These are phyloP conservation scores for Numida meleagris DNA, from an alignment of 2,113 vertebrate species.

Conservation along the genomic window DNA sequence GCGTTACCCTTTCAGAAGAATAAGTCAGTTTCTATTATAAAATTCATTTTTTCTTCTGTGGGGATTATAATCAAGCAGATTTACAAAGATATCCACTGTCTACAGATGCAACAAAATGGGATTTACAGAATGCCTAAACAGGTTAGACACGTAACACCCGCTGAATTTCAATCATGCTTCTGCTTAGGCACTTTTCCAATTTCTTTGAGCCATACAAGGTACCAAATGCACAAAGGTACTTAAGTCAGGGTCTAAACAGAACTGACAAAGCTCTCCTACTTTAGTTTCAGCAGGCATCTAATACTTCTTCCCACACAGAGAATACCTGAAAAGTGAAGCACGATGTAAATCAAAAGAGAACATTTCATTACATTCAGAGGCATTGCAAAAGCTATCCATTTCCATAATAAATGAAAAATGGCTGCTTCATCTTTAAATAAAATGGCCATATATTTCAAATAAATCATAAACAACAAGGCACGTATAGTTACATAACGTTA, in stretches of 20 bases:
- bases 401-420: neutral
- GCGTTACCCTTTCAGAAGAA: neutral
- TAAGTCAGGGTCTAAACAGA: neutral
- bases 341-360: neutral
- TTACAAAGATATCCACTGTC: neutral
- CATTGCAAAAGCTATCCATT: neutral
- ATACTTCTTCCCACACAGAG: neutral
- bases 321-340: neutral
- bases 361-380: neutral
- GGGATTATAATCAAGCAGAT: neutral
- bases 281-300: neutral
- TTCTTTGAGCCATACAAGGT: slow-evolving; percentile 24
- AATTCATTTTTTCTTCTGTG: neutral
- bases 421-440: neutral
- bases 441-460: neutral
- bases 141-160: neutral
- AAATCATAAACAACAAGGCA: neutral
- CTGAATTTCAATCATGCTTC: slow-evolving; percentile 27
- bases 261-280: neutral
- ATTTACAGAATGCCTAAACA: slow-evolving; percentile 17
- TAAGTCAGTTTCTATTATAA: neutral
- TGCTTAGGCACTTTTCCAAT: neutral
- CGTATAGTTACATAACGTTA: neutral
- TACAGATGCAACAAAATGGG: neutral
- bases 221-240: neutral